A percentile compares a stretch with the other conserved stretches of the same genome.
These are phyloP conservation scores for Tachina fera DNA, from an alignment of 2,888 invertebrate species.

Conservation along the genomic window DNA sequence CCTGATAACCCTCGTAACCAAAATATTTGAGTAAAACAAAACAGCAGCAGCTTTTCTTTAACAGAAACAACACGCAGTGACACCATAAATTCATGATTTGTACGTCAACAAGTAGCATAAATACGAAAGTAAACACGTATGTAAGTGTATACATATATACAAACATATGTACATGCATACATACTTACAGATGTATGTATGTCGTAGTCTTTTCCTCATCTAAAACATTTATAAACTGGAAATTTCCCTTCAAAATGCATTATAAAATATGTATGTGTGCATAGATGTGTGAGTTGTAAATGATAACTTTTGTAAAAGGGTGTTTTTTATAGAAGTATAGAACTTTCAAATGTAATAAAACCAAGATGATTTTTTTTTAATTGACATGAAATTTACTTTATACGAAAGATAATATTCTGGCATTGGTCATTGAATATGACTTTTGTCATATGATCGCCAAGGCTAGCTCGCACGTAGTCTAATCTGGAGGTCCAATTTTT, in stretches of 20 bases:
- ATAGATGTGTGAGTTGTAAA: not conserved
- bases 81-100: not conserved
- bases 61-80: not conserved
- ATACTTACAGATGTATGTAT: not conserved
- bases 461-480: too few relatives aligned
- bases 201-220: constrained; percentile 19
- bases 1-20: not conserved
- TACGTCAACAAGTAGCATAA: not conserved
- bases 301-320: not conserved
- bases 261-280: constrained; percentile 7
- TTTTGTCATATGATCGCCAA: too few relatives aligned
- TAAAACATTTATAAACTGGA: constrained; percentile 64
- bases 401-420: too few relatives aligned
- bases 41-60: not conserved
- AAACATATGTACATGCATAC: not conserved
- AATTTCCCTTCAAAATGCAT: constrained; percentile 58
- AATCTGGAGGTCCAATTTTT: too few relatives aligned
- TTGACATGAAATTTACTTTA: too few relatives aligned
- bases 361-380: too few relatives aligned
- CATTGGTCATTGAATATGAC: too few relatives aligned
- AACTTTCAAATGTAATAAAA: too few relatives aligned
- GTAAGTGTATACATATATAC: too few relatives aligned
- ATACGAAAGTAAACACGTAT: too few relatives aligned
- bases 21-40: not conserved
- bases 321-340: too few relatives aligned